These are phyloP conservation scores for Aporophyla lueneburgensis DNA, from an alignment of 2,888 invertebrate genomes.

Conservation along the genomic window DNA sequence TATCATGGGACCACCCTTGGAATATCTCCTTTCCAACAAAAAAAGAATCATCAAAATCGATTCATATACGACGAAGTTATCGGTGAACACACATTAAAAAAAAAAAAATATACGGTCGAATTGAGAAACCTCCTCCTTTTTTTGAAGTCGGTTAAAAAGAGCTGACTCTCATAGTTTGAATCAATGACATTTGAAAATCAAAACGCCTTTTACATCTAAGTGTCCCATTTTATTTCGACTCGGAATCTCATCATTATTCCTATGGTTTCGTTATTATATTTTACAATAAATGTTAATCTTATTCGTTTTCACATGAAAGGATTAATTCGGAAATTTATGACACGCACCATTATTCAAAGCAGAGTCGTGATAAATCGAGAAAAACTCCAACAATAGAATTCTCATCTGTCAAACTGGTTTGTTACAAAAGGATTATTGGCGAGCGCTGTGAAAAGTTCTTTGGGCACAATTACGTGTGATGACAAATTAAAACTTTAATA, in stretches of 20 bases:
- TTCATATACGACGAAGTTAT: too few relatives aligned
- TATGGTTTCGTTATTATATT: slow-evolving; percentile 24
- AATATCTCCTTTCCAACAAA: too few relatives aligned
- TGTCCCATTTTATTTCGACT: background rate
- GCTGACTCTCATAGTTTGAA: too few relatives aligned
- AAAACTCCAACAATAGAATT: slow-evolving; percentile 75
- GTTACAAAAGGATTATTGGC: slow-evolving; percentile 83
- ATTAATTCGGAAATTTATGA: slow-evolving; percentile 54
- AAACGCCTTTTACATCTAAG: background rate
- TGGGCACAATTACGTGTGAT: slow-evolving; percentile 67
- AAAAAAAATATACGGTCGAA: too few relatives aligned
- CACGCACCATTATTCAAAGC: slow-evolving; percentile 59
- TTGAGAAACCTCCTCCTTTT: too few relatives aligned
- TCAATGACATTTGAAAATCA: too few relatives aligned
- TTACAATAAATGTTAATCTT: slow-evolving; percentile 22
- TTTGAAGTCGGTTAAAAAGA: too few relatives aligned
- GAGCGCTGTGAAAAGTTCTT: slow-evolving; percentile 69
- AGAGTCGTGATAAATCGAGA: slow-evolving; percentile 65
- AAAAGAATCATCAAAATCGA: too few relatives aligned
- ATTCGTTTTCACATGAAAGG: slow-evolving; percentile 31
- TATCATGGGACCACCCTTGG: too few relatives aligned
- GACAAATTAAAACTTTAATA: slow-evolving; percentile 52
- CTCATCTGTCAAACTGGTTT: slow-evolving; percentile 81
- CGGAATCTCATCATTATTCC: slow-evolving; percentile 9
- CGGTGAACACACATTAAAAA: too few relatives aligned